phyloP scores from a whole-genome alignment of 1,140 invertebrate genomes.

The roundworm (Caenorhabditis elegans) region WBcel235 BX284603.4:856501-857000 shows the following conservation, averaged over 20 bases:
- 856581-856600: background rate
- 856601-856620: too few relatives aligned
- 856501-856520: too few relatives aligned
- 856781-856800: background rate
- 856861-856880: constrained; percentile 37
- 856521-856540: background rate
- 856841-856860: constrained; percentile 11
- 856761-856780: constrained; percentile 29
- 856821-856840: constrained; percentile 46
- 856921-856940: constrained; percentile 78
- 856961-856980: constrained; percentile 94
- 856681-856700: constrained; percentile 41
- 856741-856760: constrained; percentile 17
- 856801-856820: background rate
- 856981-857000: constrained; percentile 77
- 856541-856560: background rate
- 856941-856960: constrained; percentile 81
- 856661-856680: constrained; percentile 47
- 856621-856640: too few relatives aligned
- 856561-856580: background rate
- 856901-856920: constrained; percentile 48
- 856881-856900: constrained; percentile 52
- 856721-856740: constrained; percentile 31
- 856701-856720: constrained; percentile 31
- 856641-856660: background rate